Percentiles rank a stretch among this genome's conserved stretches.
phyloP scores from a whole-genome alignment of 2,797 vertebrate genomes.

The Artibeus lituratus region DNA sequence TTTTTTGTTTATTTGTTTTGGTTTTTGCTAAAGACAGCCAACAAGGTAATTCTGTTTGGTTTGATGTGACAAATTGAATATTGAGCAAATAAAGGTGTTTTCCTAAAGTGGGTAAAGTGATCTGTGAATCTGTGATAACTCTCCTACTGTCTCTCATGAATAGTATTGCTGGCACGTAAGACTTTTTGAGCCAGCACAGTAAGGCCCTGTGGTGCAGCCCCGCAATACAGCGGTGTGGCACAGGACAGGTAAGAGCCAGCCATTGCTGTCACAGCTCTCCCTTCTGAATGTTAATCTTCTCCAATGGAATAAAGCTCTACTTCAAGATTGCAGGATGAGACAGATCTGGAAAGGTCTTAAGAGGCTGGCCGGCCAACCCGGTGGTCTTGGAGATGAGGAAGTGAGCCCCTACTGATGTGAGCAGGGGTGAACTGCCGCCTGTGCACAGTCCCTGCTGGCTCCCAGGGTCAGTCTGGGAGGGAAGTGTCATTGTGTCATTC shows the following conservation, averaged over 20 bases:
- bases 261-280: not conserved
- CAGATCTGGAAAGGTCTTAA: not conserved
- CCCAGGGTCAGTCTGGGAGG: not conserved
- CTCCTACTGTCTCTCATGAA: not conserved
- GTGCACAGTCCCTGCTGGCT: not conserved
- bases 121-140: not conserved
- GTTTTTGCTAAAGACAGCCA: not conserved
- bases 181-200: not conserved
- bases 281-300: not conserved
- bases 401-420: fast-evolving
- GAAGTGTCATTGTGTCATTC: not conserved
- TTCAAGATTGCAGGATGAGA: not conserved
- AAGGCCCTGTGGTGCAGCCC: not conserved
- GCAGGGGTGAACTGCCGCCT: not conserved
- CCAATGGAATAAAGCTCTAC: not conserved
- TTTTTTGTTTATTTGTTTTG: not conserved
- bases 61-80: not conserved
- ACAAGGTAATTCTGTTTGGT: not conserved
- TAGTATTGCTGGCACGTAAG: fast-evolving
- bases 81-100: not conserved
- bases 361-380: not conserved
- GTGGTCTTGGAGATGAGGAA: not conserved
- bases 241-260: not conserved
- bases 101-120: not conserved
- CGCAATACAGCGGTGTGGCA: not conserved